Conservation (phyloP, 2,888 invertebrate genomes). For the Rhimphoctona megacephalus region DNA sequence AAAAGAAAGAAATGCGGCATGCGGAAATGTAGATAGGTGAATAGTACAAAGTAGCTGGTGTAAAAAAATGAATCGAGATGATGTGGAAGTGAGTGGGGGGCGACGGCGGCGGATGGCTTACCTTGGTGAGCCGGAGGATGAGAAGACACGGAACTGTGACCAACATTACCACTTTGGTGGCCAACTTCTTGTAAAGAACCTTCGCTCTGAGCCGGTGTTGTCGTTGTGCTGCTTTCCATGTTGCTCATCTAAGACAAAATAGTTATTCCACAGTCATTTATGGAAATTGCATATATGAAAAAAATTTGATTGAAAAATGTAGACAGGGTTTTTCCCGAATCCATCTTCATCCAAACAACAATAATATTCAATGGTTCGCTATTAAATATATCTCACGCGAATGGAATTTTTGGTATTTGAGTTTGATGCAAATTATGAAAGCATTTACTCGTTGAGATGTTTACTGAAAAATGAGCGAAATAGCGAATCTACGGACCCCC, state of each 20-base stretch:
- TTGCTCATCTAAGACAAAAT: conserved; percentile 79
- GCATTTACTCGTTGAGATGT: too few relatives aligned
- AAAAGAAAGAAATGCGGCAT: not conserved
- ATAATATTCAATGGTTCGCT: too few relatives aligned
- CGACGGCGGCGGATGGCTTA: conserved; percentile 74
- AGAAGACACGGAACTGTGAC: conserved; percentile 79
- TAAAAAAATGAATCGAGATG: conserved; percentile 6
- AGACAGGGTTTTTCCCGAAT: too few relatives aligned
- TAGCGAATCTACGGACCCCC: too few relatives aligned
- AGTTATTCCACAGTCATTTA: not conserved
- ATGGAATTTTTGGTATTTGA: too few relatives aligned
- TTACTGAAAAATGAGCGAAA: too few relatives aligned
- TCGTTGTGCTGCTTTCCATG: conserved; percentile 81
- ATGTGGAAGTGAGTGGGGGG: not conserved
- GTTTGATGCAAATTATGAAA: too few relatives aligned
- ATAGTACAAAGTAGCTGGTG: not conserved
- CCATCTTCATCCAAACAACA: too few relatives aligned
- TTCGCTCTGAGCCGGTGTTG: conserved; percentile 80
- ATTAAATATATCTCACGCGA: too few relatives aligned
- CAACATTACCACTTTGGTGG: conserved; percentile 79
- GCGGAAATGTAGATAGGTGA: not conserved
- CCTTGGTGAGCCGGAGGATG: conserved; percentile 82
- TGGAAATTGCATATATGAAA: too few relatives aligned
- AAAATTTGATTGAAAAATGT: too few relatives aligned
- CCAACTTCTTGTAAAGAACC: conserved; percentile 81